Evolutionary conservation across 2,888 invertebrate species (phyloP), one percentile per base, ranked within the genome.

Genomic region (Noctua comes): DNA sequence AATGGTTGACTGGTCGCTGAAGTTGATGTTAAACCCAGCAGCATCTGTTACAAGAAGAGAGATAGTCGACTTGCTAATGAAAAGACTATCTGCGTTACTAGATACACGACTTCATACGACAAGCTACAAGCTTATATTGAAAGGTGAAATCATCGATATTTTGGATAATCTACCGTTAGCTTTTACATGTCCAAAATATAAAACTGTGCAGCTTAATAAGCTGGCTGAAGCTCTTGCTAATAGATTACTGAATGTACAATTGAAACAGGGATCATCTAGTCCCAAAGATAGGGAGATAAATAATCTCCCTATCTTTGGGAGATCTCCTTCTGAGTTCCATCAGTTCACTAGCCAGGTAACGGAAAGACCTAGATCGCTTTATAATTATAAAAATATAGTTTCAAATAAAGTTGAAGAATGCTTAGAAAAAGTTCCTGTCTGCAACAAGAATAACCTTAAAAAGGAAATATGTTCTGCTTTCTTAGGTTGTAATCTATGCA

Each of bases 101-200:
- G 84, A 83, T 13, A 80, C 76, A 68, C 73, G 76, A 6, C 36
- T 81, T 27, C 77, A 84, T 27, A 87, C 84, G 21, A 77, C 77
- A 21, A 88, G 88, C 27, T 86, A 86, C 64, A 92, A 91, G 80
- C 74, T 87, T 0, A 77, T 88, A 7, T 70, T 93, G 6, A 91
- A 91, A 88, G 86, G 80, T 8, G 87, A 91, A 77, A 92, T 94
- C 24, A 69, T 91, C 11, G 88, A 90, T 2, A 85, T 91, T 6
- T 74, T 93, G 57, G 76, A 90, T 65, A 85, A 82, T 51, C 65
- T 92, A 24, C 86, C 90, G 11, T 18, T 86, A n/a, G 70, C 46
- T 27, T 43, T 80, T 13, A 18, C 62, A 51, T 69, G 64, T 62
- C 36, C 57, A n/a, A 79, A 36, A 72, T 80, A 80, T 69, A 86